Conservation (phyloP, 2,113 vertebrate species). For the Periophthalmus modestus region DNA sequence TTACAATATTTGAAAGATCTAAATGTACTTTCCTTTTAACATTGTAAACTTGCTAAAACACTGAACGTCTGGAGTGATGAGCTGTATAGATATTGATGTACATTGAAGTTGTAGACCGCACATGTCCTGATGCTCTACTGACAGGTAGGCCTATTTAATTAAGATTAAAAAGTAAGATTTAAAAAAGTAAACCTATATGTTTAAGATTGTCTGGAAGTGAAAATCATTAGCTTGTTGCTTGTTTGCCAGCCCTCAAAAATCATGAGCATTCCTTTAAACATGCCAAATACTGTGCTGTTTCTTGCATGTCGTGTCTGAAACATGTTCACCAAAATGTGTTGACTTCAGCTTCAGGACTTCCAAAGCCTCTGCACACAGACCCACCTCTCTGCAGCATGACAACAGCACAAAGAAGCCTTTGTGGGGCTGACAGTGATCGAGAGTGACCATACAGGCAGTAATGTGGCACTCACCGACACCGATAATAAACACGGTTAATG, state of each 20-base stretch:
- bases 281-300: background rate
- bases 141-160: too few species aligned
- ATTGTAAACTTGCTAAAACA: too few species aligned
- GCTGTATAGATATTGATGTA: too few species aligned
- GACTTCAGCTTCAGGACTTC: slow-evolving; percentile 4
- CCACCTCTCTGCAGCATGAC: slow-evolving; percentile 2
- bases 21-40: too few species aligned
- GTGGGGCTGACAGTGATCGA: slow-evolving; percentile 26
- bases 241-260: background rate
- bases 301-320: background rate
- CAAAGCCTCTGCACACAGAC: background rate
- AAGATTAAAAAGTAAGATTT: background rate
- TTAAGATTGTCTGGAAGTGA: background rate
- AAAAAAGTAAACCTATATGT: background rate
- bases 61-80: too few species aligned
- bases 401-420: background rate
- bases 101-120: too few species aligned
- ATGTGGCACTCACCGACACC: background rate
- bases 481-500: slow-evolving; percentile 18
- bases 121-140: too few species aligned
- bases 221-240: background rate
- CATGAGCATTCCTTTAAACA: background rate
- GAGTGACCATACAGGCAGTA: slow-evolving; percentile 7
- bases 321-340: background rate
- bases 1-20: too few species aligned